Evolutionary conservation across 2,797 vertebrate species (phyloP).

Genomic region (Galago senegalensis): DNA sequence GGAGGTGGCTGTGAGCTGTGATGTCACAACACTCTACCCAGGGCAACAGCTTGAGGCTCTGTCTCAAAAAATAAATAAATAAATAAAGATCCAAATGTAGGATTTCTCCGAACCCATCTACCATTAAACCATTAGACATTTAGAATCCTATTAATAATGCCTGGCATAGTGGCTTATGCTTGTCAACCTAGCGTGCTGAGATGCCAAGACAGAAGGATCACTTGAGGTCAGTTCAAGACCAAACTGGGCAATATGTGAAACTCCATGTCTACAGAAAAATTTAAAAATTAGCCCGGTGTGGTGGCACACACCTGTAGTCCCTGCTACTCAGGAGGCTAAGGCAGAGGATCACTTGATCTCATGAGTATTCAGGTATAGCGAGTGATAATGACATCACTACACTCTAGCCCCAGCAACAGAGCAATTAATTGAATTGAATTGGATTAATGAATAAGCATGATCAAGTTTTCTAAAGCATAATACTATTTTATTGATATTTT

Average conservation of each 20-base stretch:
- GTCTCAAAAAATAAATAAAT: no score
- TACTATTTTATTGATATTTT: neutral
- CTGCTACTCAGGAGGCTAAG: no score
- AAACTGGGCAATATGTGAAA: neutral
- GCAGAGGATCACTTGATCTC: neutral
- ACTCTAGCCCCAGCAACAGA: no score
- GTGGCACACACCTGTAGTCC: no score
- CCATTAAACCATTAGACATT: neutral
- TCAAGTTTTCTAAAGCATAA: neutral
- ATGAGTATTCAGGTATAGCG: neutral
- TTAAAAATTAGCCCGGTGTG: no score
- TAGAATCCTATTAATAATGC: neutral
- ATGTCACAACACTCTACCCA: no score
- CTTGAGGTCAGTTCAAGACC: neutral
- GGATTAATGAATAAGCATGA: conserved; percentile 1
- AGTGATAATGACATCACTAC: no score
- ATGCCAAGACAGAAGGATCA: neutral
- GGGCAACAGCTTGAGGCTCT: no score
- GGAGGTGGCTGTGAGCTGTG: no score
- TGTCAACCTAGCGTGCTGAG: neutral
- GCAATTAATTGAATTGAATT: no score
- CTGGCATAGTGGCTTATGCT: neutral
- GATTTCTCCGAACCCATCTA: neutral
- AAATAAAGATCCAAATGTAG: neutral
- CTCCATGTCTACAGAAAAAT: neutral